Evolutionary conservation across 2,888 invertebrate species (phyloP).

Genomic region (Rhingia campestris): DNA sequence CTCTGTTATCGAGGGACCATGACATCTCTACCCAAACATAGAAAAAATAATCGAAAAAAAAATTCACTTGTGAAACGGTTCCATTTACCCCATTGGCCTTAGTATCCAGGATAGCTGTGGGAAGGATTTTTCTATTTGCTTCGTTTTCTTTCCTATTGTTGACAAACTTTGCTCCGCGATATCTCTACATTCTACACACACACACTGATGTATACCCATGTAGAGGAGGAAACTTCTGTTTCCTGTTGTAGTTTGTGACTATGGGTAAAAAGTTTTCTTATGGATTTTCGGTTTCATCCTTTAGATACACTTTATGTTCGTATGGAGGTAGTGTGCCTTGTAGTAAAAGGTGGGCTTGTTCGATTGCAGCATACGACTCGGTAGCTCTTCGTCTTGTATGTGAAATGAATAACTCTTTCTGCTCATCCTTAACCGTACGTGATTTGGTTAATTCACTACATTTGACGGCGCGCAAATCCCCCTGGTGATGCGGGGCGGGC

Average conservation of each 20-base stretch:
- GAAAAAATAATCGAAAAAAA: too few species aligned
- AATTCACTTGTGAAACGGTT: conserved; percentile 4
- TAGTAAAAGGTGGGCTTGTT: conserved; percentile 49
- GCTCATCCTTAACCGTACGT: conserved; percentile 55
- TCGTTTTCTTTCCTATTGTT: conserved; percentile 36
- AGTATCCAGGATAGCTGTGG: too few species aligned
- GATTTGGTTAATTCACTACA: conserved; percentile 64
- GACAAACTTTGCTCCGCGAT: conserved; percentile 62
- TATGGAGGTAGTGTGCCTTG: background rate
- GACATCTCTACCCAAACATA: conserved; percentile 1
- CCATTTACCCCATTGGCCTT: conserved; percentile 28
- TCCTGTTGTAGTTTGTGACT: conserved; percentile 34
- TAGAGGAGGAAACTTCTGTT: conserved; percentile 38
- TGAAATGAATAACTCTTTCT: conserved; percentile 54
- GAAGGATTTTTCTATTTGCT: too few species aligned
- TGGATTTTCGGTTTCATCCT: conserved; percentile 37
- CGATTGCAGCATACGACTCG: conserved; percentile 9
- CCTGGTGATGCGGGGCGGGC: too few species aligned
- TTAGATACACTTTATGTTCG: conserved; percentile 11
- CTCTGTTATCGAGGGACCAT: conserved; percentile 26
- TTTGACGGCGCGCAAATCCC: background rate
- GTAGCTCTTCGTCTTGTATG: conserved; percentile 28
- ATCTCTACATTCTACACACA: conserved; percentile 47
- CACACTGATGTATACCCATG: background rate
- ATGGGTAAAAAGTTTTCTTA: conserved; percentile 33